Evolutionary conservation across 2,113 vertebrate genomes (phyloP).

Genomic region (Notarius lentiginosus): DNA sequence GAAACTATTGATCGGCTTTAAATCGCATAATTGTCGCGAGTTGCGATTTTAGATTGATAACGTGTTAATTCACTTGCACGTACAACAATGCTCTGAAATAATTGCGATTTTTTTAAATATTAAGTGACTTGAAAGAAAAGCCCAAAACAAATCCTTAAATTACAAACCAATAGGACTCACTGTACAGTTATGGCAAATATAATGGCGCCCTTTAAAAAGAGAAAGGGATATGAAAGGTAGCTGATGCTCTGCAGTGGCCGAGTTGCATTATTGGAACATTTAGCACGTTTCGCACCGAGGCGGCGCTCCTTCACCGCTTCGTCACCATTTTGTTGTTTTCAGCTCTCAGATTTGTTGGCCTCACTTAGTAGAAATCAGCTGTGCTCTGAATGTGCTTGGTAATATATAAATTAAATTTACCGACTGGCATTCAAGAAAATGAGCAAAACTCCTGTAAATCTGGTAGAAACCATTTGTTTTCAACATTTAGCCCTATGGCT

Average conservation of each 20-base stretch:
- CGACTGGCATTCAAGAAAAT: not conserved
- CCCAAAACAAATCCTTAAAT: not conserved
- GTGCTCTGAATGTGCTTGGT: not conserved
- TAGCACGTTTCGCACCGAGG: not conserved
- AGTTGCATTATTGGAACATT: not conserved
- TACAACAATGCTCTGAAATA: not conserved
- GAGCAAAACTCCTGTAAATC: not conserved
- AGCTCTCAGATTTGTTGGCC: not conserved
- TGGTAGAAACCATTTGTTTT: not conserved
- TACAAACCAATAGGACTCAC: too few relatives aligned
- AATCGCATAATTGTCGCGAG: not conserved
- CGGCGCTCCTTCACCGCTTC: not conserved
- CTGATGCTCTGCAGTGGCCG: not conserved
- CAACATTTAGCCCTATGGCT: not conserved
- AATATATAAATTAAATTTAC: not conserved
- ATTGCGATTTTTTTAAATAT: too few relatives aligned
- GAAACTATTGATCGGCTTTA: not conserved
- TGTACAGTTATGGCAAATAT: not conserved
- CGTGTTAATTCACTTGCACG: not conserved
- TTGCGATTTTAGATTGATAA: not conserved
- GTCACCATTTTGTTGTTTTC: not conserved
- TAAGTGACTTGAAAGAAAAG: not conserved
- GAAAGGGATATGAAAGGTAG: not conserved
- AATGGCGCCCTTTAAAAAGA: not conserved
- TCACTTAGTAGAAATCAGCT: not conserved